Evolutionary conservation across 2,888 invertebrate species (phyloP).

Genomic region (Hypomecis punctinalis): DNA sequence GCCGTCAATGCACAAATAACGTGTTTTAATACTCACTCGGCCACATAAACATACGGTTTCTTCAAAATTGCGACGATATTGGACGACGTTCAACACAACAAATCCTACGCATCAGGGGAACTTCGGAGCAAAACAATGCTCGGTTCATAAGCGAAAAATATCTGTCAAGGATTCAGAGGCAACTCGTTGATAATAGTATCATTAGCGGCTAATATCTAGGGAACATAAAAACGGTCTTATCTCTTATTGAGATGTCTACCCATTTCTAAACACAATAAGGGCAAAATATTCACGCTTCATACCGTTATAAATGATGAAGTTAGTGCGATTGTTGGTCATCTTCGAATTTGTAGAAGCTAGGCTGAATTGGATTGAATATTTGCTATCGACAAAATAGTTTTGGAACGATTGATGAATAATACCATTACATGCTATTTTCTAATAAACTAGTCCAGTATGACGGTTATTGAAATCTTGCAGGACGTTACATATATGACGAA

Average conservation of each 20-base stretch:
- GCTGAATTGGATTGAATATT: too few species aligned
- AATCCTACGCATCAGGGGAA: conserved; percentile 50
- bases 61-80: conserved; percentile 56
- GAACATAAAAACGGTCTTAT: neutral
- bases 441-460: too few species aligned
- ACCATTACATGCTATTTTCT: too few species aligned
- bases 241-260: neutral
- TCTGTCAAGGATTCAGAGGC: conserved; percentile 13
- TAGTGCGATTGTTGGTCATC: too few species aligned
- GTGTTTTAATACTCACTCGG: conserved; percentile 57
- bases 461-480: too few species aligned
- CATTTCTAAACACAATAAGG: too few species aligned
- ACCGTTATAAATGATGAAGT: too few species aligned
- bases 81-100: conserved; percentile 59
- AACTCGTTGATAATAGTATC: neutral
- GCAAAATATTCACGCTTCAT: too few species aligned
- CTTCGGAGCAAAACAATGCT: conserved; percentile 21
- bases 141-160: conserved; percentile 17
- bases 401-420: too few species aligned
- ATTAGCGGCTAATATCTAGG: neutral
- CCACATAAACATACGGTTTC: conserved; percentile 51
- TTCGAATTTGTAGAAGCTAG: too few species aligned
- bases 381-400: too few species aligned
- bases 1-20: conserved; percentile 60
- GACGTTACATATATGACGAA: too few species aligned